phyloP scores from a whole-genome alignment of 2,113 vertebrate genomes.

The rat (Rattus norvegicus) region DNA sequence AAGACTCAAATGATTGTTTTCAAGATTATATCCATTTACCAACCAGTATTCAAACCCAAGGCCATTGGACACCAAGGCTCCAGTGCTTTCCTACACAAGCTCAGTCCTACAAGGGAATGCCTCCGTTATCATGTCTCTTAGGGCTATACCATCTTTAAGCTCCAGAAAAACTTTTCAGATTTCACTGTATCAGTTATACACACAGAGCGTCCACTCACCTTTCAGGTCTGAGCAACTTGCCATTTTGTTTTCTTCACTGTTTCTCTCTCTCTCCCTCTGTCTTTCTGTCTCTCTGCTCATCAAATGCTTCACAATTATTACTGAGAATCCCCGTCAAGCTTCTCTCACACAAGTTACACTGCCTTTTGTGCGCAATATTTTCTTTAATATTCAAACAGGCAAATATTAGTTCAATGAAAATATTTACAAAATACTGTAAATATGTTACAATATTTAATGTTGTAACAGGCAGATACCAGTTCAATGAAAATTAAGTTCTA shows the following conservation, averaged over 20 bases:
- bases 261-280: neutral
- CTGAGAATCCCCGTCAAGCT: neutral
- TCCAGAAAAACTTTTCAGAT: neutral
- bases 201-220: neutral
- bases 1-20: neutral
- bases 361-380: neutral
- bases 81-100: neutral
- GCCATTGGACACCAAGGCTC: rapidly evolving
- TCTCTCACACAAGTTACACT: neutral
- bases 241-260: neutral
- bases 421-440: too few relatives aligned
- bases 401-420: too few relatives aligned
- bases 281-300: too few relatives aligned
- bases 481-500: neutral
- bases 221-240: neutral
- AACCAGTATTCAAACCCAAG: neutral
- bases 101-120: rapidly evolving
- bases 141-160: neutral
- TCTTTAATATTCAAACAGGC: neutral
- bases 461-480: neutral
- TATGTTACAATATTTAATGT: too few relatives aligned
- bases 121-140: neutral
- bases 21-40: too few relatives aligned
- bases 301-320: neutral
- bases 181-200: neutral